Conservation (phyloP, 2,888 invertebrate species). For the Macrosoma leucophasiata region DNA sequence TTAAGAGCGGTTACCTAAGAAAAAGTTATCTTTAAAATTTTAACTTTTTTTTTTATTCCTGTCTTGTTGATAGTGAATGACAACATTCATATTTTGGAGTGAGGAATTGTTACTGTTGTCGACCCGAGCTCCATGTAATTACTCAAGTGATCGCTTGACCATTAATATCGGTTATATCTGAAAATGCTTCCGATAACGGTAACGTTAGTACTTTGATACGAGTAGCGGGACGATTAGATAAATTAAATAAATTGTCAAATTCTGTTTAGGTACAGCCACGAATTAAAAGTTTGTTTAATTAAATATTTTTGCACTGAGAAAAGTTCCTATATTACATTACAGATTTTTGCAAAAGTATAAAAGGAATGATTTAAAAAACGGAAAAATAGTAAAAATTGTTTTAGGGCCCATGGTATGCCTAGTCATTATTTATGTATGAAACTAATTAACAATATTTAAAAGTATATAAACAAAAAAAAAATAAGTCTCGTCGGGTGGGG, state of each 20-base stretch:
- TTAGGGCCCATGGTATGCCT: conserved; percentile 67
- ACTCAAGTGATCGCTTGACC: conserved; percentile 53
- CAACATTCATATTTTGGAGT: too few relatives aligned
- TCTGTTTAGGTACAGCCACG: conserved; percentile 31
- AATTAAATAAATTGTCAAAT: conserved; percentile 32
- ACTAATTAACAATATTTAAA: conserved; percentile 54
- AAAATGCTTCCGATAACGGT: conserved; percentile 50
- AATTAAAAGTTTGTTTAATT: conserved; percentile 30
- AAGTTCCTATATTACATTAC: conserved; percentile 67
- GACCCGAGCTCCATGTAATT: too few relatives aligned
- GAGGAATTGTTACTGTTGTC: too few relatives aligned
- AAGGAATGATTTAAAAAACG: conserved; percentile 31
- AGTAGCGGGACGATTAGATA: conserved; percentile 25
- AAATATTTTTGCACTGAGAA: conserved; percentile 61
- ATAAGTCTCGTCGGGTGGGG: conserved; percentile 45
- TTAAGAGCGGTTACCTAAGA: too few relatives aligned
- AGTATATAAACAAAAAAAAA: conserved; percentile 33
- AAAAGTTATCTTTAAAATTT: too few relatives aligned
- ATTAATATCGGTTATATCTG: conserved; percentile 44
- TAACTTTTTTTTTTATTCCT: too few relatives aligned
- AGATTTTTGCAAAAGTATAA: conserved; percentile 27
- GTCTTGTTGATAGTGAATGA: too few relatives aligned
- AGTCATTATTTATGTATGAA: conserved; percentile 70
- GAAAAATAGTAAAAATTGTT: conserved; percentile 38
- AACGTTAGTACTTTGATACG: conserved; percentile 37